Evolutionary conservation across 37 sponge, comb jelly and placozoan species (phyloP).

Genomic region (Eunapius fragilis): DNA sequence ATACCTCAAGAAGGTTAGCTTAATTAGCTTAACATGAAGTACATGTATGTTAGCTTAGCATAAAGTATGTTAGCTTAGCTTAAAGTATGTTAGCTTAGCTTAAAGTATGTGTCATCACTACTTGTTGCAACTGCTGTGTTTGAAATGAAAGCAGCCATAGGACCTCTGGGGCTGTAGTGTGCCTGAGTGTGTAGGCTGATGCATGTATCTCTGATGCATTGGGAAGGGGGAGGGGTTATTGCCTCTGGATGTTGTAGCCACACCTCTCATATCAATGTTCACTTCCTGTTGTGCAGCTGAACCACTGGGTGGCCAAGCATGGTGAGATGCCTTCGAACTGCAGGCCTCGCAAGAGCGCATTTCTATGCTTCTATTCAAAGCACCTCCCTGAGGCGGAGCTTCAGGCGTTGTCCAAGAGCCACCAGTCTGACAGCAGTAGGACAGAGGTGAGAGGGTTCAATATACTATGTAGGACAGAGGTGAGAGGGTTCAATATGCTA

Average conservation of each 20-base stretch:
- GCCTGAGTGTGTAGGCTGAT: too few species aligned
- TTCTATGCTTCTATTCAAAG: constrained; percentile 53
- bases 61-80: too few species aligned
- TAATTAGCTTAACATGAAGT: not conserved
- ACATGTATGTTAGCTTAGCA: too few species aligned
- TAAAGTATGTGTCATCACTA: too few species aligned
- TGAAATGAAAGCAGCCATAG: too few species aligned
- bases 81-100: too few species aligned
- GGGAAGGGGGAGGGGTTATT: too few species aligned
- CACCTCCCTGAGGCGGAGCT: constrained; percentile 44
- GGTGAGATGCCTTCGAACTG: not conserved
- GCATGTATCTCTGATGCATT: too few species aligned
- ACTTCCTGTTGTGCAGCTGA: constrained; percentile 29
- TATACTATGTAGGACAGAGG: too few species aligned
- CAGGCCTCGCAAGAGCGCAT: constrained; percentile 33
- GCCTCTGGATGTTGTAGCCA: not conserved
- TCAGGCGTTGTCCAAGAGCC: not conserved
- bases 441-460: constrained; percentile 42
- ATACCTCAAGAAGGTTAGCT: constrained; percentile 57
- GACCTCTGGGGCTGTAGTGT: too few species aligned
- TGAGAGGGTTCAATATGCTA: too few species aligned
- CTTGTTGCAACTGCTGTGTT: too few species aligned
- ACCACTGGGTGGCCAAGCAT: constrained; percentile 49
- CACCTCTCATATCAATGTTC: not conserved
- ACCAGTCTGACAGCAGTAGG: not conserved